A percentile compares a stretch with the other conserved stretches of the same genome.
Conservation (phyloP, 2,113 vertebrate genomes). For the Rhinogobius similis region DNA sequence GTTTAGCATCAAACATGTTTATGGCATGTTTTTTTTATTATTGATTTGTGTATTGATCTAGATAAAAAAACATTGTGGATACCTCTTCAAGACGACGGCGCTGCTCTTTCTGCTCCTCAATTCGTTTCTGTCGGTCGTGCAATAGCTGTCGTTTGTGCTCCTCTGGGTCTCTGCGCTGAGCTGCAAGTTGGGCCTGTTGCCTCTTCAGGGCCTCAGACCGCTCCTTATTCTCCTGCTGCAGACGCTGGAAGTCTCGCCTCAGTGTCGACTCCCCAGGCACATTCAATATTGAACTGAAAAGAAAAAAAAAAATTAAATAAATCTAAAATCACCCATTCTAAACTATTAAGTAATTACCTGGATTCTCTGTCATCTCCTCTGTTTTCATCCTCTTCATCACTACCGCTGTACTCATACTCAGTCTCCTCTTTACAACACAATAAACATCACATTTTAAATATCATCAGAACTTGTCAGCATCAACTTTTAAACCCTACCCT, state of each 20-base stretch:
- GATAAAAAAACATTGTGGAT: conserved; percentile 8
- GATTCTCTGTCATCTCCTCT: conserved; percentile 89
- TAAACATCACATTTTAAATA: not conserved
- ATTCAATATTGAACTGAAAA: conserved; percentile 87
- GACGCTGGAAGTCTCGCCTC: conserved; percentile 87
- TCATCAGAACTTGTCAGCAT: too few species aligned
- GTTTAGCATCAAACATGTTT: too few species aligned
- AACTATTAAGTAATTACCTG: conserved; percentile 73
- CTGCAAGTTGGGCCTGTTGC: conserved; percentile 85
- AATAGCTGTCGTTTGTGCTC: conserved; percentile 90
- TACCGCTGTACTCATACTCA: conserved; percentile 91
- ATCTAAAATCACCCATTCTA: not conserved
- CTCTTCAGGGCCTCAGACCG: conserved; percentile 85
- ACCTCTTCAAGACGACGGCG: conserved; percentile 89
- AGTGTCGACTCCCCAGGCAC: conserved; percentile 91
- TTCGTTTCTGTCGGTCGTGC: conserved; percentile 89
- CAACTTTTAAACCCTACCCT: conserved; percentile 72
- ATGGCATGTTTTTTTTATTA: too few species aligned
- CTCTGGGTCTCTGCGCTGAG: conserved; percentile 87
- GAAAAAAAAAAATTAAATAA: not conserved
- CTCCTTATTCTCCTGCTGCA: conserved; percentile 93
- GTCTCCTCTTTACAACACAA: conserved; percentile 82
- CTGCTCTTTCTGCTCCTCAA: conserved; percentile 92
- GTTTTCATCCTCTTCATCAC: conserved; percentile 91
- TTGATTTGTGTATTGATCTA: too few species aligned